phyloP scores from a whole-genome alignment of 2,888 invertebrate species.

The Drosophila rellima region DNA sequence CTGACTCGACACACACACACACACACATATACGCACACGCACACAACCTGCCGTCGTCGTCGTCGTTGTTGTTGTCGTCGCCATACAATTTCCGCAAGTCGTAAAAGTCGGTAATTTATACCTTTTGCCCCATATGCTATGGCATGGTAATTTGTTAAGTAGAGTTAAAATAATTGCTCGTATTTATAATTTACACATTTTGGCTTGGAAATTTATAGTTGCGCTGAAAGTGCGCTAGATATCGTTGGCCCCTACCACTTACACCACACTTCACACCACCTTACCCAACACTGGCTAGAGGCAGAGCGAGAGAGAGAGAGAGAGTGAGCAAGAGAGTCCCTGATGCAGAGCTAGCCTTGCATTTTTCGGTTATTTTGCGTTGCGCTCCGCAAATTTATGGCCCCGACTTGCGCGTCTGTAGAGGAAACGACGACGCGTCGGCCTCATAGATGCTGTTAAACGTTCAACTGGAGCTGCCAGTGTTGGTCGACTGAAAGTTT shows the following conservation, averaged over 20 bases:
- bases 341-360: conserved; percentile 60
- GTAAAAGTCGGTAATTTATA: conserved; percentile 82
- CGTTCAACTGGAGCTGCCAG: conserved; percentile 41
- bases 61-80: conserved; percentile 57
- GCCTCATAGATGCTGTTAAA: conserved; percentile 19
- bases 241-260: conserved; percentile 35
- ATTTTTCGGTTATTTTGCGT: conserved; percentile 72
- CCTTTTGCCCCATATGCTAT: conserved; percentile 85
- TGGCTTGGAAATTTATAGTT: conserved; percentile 85
- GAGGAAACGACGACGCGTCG: conserved; percentile 34
- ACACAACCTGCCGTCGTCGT: conserved; percentile 40
- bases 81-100: conserved; percentile 82
- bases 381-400: conserved; percentile 71
- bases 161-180: conserved; percentile 86
- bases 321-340: conserved; percentile 16
- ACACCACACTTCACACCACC: background rate
- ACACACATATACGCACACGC: conserved; percentile 30
- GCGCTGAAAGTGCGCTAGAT: conserved; percentile 79
- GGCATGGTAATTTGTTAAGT: conserved; percentile 86
- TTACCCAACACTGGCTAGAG: background rate
- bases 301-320: conserved; percentile 12
- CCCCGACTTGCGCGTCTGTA: conserved; percentile 58
- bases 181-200: conserved; percentile 86
- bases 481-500: conserved; percentile 60
- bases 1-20: conserved; percentile 44